These are phyloP conservation scores for Rhynchomys soricoides DNA, from an alignment of 2,113 vertebrate species.

Conservation along the genomic window DNA sequence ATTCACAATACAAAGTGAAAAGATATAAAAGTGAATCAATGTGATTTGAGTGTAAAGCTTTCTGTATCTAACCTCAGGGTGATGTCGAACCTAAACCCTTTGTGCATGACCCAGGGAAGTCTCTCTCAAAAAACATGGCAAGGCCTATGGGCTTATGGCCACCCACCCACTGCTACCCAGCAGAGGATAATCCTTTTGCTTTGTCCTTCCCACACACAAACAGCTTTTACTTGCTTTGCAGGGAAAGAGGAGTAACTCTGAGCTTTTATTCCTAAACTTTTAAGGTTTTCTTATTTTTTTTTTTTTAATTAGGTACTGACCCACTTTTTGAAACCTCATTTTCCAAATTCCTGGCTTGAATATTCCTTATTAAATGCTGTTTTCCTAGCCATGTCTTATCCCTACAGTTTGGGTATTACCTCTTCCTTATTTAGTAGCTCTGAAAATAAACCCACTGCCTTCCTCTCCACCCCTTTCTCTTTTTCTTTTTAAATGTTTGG, in stretches of 20 bases:
- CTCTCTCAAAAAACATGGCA: background rate
- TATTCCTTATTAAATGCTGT: constrained; percentile 30
- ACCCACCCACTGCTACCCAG: background rate
- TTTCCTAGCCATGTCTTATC: background rate
- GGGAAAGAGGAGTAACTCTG: background rate
- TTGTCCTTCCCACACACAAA: background rate
- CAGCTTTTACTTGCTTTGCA: background rate
- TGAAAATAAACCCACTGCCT: background rate
- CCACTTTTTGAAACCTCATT: constrained; percentile 17
- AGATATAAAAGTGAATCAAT: background rate
- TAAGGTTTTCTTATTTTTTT: background rate
- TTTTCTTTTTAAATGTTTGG: background rate
- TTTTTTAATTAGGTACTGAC: constrained; percentile 32
- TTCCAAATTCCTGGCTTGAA: constrained; percentile 52
- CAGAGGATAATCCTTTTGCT: background rate
- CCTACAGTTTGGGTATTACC: background rate
- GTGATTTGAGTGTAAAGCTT: background rate
- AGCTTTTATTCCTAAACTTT: constrained; percentile 47
- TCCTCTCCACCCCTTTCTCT: background rate
- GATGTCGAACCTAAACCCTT: background rate
- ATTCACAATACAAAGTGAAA: background rate
- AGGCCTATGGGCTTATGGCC: background rate
- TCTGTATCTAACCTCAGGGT: background rate
- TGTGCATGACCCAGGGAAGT: background rate
- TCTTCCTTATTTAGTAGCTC: background rate